A percentile compares a stretch with the other conserved stretches of the same genome.
Conservation (phyloP, 2,888 invertebrate genomes). For the Callimorpha dominula region DNA sequence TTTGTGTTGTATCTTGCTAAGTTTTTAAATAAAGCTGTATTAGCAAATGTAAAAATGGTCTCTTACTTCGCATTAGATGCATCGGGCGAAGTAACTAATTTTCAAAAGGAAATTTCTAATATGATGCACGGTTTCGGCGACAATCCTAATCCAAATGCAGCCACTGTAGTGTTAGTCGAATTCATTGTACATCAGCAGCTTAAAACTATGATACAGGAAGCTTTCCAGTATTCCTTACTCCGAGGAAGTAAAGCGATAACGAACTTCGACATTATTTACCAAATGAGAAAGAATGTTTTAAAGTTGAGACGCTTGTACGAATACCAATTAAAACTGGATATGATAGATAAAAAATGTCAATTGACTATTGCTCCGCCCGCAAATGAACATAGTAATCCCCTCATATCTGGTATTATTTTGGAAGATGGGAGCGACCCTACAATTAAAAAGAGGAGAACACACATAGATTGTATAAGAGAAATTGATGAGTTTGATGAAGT, state of each 20-base stretch:
- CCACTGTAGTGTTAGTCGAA: slow-evolving; percentile 94
- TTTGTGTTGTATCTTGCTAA: not conserved
- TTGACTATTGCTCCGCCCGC: slow-evolving; percentile 54
- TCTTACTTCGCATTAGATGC: slow-evolving; percentile 77
- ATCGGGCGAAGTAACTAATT: slow-evolving; percentile 74
- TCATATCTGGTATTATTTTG: slow-evolving; percentile 67
- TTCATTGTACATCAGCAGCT: slow-evolving; percentile 94
- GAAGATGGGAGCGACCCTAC: slow-evolving; percentile 85
- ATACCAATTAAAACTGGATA: slow-evolving; percentile 88
- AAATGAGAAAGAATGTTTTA: slow-evolving; percentile 93
- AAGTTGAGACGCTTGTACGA: slow-evolving; percentile 92
- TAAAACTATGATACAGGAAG: slow-evolving; percentile 91
- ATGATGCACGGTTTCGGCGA: slow-evolving; percentile 99
- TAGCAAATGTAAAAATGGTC: slow-evolving; percentile 60
- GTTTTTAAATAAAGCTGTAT: not conserved
- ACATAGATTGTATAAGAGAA: slow-evolving; percentile 84
- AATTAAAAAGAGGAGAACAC: slow-evolving; percentile 76
- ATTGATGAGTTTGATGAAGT: slow-evolving; percentile 87
- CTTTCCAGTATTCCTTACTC: slow-evolving; percentile 88
- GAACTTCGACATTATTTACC: slow-evolving; percentile 91
- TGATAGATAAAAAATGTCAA: slow-evolving; percentile 72
- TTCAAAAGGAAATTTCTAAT: slow-evolving; percentile 91
- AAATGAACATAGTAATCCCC: slow-evolving; percentile 49
- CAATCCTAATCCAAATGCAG: slow-evolving; percentile 92
- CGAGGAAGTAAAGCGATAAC: slow-evolving; percentile 87